Base-by-base conservation (phyloP, 2,113 vertebrate species). In the Motacilla tschutschensis region DNA sequence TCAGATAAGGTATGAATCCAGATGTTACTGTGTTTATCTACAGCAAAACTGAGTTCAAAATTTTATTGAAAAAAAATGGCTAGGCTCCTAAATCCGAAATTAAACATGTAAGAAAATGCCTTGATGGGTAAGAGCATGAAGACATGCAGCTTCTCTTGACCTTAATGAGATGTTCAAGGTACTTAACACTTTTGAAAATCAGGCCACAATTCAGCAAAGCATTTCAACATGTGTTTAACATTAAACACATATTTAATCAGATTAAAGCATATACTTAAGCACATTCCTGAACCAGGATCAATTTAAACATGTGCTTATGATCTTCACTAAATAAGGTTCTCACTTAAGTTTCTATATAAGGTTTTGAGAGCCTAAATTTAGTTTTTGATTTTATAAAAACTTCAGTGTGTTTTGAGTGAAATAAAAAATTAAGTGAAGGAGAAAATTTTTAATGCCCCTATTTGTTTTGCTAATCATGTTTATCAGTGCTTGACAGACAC, bases 221-320 rank as follows among this genome's bases (percentile, higher is more conserved):
- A 93, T 92, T 94, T 93, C 88, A 94, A 91, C 87, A 93, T 93
- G 50, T 93, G 87, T 94, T 95, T 92, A 92, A 94, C 88, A 84
- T 94, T 92, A 94, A 93, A 91, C 85, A 94, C 74, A 62, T 88
- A 91, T 93, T 94, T 94, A 94, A 93, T 94, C 91, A 93, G 88
- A 95, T 94, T 95, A 92, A 92, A 95, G 80, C 88, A 93, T 91
- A 88, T 51, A 69, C 43, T 90, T 84, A 92, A 91, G 67, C 88
- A 84, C 92, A 94, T 95, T 93, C 90, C 86, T 95, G 93, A 94
- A 92, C 64, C 78, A 86, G 57, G 48, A 94, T 93, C 90, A 93
- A 94, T 91, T 95, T 94, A 94, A 94, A 95, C 91, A 93, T 89
- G 26, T 80, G 88, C 79, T 91, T 92, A 79, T 79, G 83, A 88